Conservation (phyloP, 2,797 vertebrate species). For the Avahi laniger region DNA sequence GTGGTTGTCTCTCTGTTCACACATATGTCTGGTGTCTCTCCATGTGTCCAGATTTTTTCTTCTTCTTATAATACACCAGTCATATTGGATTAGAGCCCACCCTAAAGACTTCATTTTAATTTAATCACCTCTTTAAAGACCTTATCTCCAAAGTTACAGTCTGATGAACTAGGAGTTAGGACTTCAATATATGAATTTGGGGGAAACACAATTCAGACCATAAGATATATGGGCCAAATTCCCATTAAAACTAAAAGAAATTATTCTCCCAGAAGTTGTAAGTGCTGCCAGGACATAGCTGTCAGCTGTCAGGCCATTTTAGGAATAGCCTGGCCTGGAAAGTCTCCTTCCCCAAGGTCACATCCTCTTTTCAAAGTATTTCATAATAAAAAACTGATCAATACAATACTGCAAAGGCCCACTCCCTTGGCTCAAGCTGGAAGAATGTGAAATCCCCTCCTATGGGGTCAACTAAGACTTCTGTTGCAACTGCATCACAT, state of each 20-base stretch:
- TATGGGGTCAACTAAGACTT: not conserved
- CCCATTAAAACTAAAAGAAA: not conserved
- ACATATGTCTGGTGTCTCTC: not conserved
- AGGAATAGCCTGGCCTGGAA: not conserved
- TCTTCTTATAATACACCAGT: not conserved
- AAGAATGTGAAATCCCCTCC: not conserved
- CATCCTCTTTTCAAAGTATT: not conserved
- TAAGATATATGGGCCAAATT: not conserved
- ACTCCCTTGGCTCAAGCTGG: not conserved
- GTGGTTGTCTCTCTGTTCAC: not conserved
- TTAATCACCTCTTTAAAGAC: not conserved
- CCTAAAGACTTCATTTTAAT: not conserved
- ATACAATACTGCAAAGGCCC: not conserved
- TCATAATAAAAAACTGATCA: not conserved
- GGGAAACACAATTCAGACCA: not conserved
- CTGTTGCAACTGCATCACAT: not conserved
- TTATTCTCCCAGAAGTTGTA: not conserved
- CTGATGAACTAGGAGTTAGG: not conserved
- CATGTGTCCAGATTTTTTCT: not conserved
- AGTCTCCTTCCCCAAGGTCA: not conserved
- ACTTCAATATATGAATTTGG: not conserved
- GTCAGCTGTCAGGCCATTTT: not conserved
- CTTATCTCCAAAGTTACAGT: not conserved
- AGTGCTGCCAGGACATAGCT: not conserved
- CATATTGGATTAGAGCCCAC: not conserved